These are phyloP conservation scores for Ectemnius continuus DNA, from an alignment of 2,888 invertebrate species.

Conservation along the genomic window DNA sequence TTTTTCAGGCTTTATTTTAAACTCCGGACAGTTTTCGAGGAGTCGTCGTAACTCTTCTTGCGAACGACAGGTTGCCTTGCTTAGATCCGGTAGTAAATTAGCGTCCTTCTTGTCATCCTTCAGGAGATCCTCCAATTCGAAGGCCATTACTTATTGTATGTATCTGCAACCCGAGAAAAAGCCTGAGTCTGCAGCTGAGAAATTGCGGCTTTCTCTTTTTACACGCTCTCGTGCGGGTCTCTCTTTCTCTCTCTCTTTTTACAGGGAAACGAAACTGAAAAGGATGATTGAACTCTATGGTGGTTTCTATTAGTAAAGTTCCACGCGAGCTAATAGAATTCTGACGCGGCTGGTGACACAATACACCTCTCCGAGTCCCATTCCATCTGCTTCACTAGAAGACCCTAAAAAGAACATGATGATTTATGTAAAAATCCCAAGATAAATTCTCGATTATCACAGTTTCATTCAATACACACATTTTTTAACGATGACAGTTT, in stretches of 20 bases:
- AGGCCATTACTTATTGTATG: conserved; percentile 78
- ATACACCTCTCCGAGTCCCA: conserved; percentile 78
- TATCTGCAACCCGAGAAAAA: conserved; percentile 59
- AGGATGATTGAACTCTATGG: conserved; percentile 29
- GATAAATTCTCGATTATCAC: background rate
- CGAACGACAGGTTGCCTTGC: conserved; percentile 87
- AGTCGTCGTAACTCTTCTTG: conserved; percentile 91
- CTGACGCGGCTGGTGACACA: conserved; percentile 69
- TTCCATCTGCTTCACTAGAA: conserved; percentile 79
- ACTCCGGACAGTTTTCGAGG: conserved; percentile 93
- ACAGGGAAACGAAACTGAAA: conserved; percentile 54
- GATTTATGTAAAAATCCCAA: background rate
- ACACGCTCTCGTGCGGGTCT: conserved; percentile 22
- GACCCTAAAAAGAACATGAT: conserved; percentile 70
- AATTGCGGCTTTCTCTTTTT: conserved; percentile 15
- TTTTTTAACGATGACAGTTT: conserved; percentile 72
- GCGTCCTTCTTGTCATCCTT: conserved; percentile 89
- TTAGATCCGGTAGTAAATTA: conserved; percentile 90
- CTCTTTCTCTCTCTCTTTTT: conserved; percentile 38
- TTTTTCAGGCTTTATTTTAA: conserved; percentile 92
- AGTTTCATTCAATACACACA: conserved; percentile 55
- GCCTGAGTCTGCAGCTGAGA: too few species aligned
- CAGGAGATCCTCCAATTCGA: conserved; percentile 90
- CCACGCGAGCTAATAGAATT: conserved; percentile 64
- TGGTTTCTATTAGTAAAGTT: conserved; percentile 10